Evolutionary conservation across 2,113 vertebrate genomes (phyloP).

Genomic region (Chaenogobius annularis): DNA sequence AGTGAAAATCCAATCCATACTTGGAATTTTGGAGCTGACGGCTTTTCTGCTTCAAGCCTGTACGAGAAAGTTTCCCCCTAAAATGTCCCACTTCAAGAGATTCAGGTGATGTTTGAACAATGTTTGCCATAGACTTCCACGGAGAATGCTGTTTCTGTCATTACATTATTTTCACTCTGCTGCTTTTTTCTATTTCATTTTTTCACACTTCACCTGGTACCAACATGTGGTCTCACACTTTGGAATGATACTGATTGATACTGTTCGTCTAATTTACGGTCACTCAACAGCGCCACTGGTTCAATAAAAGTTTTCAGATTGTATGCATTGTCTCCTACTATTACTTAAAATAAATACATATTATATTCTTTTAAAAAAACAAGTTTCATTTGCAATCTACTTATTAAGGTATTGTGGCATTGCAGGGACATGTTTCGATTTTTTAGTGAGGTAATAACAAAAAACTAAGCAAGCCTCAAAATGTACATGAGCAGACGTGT

Average conservation of each 20-base stretch:
- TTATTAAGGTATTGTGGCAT: too few relatives aligned
- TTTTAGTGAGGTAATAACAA: too few relatives aligned
- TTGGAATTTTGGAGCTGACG: background rate
- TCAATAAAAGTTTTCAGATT: slow-evolving; percentile 36
- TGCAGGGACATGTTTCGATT: too few relatives aligned
- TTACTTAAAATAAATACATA: too few relatives aligned
- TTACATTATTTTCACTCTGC: background rate
- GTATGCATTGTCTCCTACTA: background rate
- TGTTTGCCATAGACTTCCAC: background rate
- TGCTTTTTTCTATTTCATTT: slow-evolving; percentile 15
- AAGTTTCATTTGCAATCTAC: too few relatives aligned
- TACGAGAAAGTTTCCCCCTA: background rate
- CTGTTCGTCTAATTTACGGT: slow-evolving; percentile 14
- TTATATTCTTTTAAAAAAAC: too few relatives aligned
- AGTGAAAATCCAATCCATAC: background rate
- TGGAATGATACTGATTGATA: background rate
- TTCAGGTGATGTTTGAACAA: background rate
- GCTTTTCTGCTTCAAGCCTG: background rate
- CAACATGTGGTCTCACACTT: background rate
- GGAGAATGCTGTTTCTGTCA: background rate
- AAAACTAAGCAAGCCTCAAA: too few relatives aligned
- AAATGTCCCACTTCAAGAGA: background rate
- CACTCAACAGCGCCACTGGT: slow-evolving; percentile 14
- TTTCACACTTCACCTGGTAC: background rate
- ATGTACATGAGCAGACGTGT: too few relatives aligned